Evolutionary conservation across 2,113 vertebrate species (phyloP).

Genomic region (Xiphorhynchus elegans): DNA sequence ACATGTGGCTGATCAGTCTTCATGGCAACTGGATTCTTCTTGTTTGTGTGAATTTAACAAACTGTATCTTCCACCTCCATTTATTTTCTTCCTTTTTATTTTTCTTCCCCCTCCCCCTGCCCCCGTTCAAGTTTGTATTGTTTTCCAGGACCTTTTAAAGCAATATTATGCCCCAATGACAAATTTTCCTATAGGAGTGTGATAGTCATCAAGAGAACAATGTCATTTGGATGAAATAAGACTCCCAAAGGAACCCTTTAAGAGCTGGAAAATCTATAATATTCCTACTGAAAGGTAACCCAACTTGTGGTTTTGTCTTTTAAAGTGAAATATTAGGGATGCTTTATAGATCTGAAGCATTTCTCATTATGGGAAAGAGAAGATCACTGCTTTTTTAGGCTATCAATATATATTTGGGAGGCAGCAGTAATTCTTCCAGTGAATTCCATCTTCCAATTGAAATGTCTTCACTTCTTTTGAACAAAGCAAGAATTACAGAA

Average conservation of each 20-base stretch:
- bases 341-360: slow-evolving; percentile 4
- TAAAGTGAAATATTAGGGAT: slow-evolving; percentile 26
- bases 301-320: slow-evolving; percentile 1
- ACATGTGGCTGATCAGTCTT: neutral
- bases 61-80: neutral
- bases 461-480: slow-evolving; percentile 9
- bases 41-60: neutral
- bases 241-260: neutral
- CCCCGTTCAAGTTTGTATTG: neutral
- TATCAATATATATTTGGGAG: slow-evolving; percentile 22
- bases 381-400: neutral
- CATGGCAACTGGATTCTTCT: neutral
- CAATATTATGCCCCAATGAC: neutral
- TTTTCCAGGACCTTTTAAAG: neutral
- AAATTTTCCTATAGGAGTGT: slow-evolving; percentile 11
- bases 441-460: slow-evolving; percentile 20
- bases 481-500: slow-evolving; percentile 5
- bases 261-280: slow-evolving; percentile 15
- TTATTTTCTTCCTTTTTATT: neutral
- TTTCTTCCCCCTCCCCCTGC: too few species aligned
- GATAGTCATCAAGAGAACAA: slow-evolving; percentile 37
- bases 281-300: slow-evolving; percentile 18
- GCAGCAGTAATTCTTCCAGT: neutral
- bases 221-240: slow-evolving; percentile 23
- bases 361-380: neutral